These are phyloP conservation scores for Heterohyrax brucei DNA, from an alignment of 2,797 vertebrate genomes.

Conservation along the genomic window DNA sequence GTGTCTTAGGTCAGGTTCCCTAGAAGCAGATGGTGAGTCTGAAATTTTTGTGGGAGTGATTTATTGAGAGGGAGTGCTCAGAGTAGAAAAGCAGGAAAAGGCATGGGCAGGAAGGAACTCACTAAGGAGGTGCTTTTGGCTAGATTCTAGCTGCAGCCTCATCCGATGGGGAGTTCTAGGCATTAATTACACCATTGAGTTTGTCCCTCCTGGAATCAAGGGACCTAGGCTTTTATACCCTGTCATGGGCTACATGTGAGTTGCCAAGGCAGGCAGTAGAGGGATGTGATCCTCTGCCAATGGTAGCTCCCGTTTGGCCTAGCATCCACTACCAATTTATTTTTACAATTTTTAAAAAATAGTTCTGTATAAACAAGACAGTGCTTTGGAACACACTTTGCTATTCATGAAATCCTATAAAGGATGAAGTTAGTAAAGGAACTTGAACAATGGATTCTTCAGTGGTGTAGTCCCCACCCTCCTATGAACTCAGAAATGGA, in stretches of 20 bases:
- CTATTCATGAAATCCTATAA: conserved; percentile 3
- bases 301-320: neutral
- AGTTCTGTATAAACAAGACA: neutral
- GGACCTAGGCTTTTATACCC: too few relatives aligned
- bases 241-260: too few relatives aligned
- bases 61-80: neutral
- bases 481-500: neutral
- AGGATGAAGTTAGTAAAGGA: neutral
- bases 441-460: neutral
- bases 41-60: neutral
- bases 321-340: neutral
- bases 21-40: neutral
- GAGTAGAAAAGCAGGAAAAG: neutral
- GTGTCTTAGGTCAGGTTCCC: neutral
- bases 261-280: neutral
- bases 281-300: neutral
- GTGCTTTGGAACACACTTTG: neutral
- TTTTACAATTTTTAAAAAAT: conserved; percentile 4
- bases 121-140: neutral
- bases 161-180: neutral
- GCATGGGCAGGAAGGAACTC: neutral
- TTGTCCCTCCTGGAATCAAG: neutral
- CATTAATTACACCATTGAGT: neutral
- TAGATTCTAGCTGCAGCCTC: neutral
- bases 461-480: neutral